These are phyloP conservation scores for Andinoacara biseriatus DNA, from an alignment of 2,113 vertebrate species.

Conservation along the genomic window DNA sequence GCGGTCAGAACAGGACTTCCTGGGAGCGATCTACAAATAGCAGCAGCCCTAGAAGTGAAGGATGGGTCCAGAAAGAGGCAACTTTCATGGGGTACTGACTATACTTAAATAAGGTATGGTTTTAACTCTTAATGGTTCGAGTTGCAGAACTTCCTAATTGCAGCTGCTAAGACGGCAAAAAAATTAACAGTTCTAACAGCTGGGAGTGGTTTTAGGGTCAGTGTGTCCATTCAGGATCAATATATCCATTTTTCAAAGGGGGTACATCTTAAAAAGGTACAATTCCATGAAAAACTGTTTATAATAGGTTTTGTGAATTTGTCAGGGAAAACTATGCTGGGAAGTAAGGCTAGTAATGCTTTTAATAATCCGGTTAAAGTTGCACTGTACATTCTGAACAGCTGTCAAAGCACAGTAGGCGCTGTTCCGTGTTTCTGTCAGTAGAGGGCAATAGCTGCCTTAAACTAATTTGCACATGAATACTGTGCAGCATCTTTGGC, in stretches of 20 bases:
- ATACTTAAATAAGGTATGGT: neutral
- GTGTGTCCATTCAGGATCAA: neutral
- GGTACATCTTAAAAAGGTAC: neutral
- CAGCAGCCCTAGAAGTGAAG: neutral
- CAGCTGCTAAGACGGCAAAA: neutral
- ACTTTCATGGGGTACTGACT: neutral
- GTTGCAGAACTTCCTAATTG: neutral
- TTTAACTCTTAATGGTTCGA: neutral
- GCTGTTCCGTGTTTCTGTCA: constrained; percentile 29
- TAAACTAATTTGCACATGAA: constrained; percentile 43
- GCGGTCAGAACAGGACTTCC: neutral
- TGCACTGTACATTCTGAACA: constrained; percentile 27
- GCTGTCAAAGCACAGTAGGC: neutral
- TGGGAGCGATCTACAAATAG: neutral
- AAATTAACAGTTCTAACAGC: neutral
- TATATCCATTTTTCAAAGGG: neutral
- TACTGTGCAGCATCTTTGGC: constrained; percentile 32
- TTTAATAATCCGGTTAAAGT: neutral
- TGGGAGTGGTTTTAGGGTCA: neutral
- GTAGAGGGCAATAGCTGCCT: constrained; percentile 52
- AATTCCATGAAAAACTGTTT: neutral
- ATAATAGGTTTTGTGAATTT: neutral
- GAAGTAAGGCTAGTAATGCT: neutral
- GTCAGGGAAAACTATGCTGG: fast-evolving
- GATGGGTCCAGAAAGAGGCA: neutral